Evolutionary conservation across 2,113 vertebrate species (phyloP).

Genomic region (Crocuta crocuta): DNA sequence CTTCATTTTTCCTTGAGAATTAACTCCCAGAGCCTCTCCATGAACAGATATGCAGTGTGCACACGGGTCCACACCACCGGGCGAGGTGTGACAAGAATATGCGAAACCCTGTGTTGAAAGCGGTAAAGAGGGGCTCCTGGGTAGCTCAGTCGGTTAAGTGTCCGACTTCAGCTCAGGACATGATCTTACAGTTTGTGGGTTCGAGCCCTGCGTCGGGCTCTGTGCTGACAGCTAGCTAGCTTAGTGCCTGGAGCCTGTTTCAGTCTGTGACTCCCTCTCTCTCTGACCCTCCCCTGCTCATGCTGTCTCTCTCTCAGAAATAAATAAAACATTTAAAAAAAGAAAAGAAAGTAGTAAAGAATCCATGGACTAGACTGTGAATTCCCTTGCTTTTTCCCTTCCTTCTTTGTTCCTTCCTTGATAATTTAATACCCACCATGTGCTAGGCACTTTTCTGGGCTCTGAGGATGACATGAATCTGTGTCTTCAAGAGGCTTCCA

Average conservation of each 20-base stretch:
- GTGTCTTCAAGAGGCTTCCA: not conserved
- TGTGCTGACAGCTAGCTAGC: too few relatives aligned
- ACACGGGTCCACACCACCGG: accelerated
- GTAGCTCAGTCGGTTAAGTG: too few relatives aligned
- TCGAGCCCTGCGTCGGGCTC: too few relatives aligned
- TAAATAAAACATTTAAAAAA: too few relatives aligned
- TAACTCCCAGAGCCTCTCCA: not conserved
- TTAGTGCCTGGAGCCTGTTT: too few relatives aligned
- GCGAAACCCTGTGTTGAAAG: not conserved
- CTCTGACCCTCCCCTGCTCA: too few relatives aligned
- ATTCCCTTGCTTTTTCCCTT: not conserved
- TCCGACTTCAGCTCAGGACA: too few relatives aligned
- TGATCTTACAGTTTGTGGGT: too few relatives aligned
- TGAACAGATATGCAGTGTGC: not conserved
- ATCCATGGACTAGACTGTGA: not conserved
- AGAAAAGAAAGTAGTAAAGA: not conserved
- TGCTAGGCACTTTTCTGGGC: not conserved
- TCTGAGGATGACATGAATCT: not conserved
- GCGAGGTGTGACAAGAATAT: accelerated
- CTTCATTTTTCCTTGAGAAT: not conserved
- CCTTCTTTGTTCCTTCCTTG: not conserved
- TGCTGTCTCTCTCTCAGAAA: too few relatives aligned
- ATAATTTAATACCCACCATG: not conserved
- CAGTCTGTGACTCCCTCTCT: too few relatives aligned
- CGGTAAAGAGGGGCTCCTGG: not conserved